Conservation (phyloP, 2,888 invertebrate genomes). For the Bedellia somnulentella region DNA sequence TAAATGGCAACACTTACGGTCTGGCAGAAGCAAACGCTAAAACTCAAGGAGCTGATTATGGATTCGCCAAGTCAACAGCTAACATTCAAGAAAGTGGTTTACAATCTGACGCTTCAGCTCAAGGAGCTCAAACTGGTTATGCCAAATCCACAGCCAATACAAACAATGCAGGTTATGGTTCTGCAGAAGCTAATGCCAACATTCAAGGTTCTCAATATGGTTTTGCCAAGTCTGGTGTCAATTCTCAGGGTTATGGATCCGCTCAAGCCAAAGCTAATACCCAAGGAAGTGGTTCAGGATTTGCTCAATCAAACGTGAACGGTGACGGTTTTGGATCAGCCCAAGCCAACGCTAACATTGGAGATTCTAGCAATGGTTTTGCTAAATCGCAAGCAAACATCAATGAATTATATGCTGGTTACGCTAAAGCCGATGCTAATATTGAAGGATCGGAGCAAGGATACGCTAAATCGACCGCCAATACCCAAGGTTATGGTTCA, state of each 20-base stretch:
- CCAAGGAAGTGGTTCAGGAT: conserved; percentile 4
- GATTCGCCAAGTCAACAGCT: conserved; percentile 17
- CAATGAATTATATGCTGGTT: background rate
- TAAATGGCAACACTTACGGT: conserved; percentile 17
- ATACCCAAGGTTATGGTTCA: conserved; percentile 10
- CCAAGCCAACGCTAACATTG: conserved; percentile 1
- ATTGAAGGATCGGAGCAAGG: conserved; percentile 11
- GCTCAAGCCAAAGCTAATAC: conserved; percentile 5
- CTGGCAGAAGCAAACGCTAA: conserved; percentile 5
- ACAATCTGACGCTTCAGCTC: conserved; percentile 19
- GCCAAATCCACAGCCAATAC: conserved; percentile 18
- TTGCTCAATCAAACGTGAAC: conserved; percentile 4
- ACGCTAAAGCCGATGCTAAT: conserved; percentile 1
- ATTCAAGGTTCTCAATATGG: conserved; percentile 9
- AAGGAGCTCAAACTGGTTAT: conserved; percentile 14
- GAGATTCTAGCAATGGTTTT: conserved; percentile 1
- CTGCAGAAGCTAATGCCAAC: conserved; percentile 14
- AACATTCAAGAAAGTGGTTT: conserved; percentile 17
- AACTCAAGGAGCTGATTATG: conserved; percentile 4
- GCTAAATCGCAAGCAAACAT: conserved; percentile 6
- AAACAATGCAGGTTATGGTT: conserved; percentile 15
- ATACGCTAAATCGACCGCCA: conserved; percentile 15
- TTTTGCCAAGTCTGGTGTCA: conserved; percentile 4
- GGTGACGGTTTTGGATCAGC: conserved; percentile 4
- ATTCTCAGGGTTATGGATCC: conserved; percentile 3